Conservation (phyloP, 2,888 invertebrate genomes). For the Microdon myrmicae region DNA sequence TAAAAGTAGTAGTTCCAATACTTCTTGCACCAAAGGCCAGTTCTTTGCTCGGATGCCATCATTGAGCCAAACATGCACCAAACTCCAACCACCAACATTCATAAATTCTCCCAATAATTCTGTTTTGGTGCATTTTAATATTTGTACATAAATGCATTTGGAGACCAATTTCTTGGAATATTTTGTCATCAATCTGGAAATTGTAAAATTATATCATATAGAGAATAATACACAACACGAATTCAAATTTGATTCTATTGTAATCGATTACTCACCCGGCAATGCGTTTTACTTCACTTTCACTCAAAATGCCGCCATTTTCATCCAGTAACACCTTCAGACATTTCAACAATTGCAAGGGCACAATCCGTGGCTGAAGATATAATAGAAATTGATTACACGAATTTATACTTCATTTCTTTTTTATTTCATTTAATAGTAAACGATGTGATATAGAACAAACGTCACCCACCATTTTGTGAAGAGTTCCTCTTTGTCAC, state of each 20-base stretch:
- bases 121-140: constrained; percentile 85
- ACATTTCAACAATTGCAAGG: constrained; percentile 87
- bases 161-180: constrained; percentile 95
- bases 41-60: constrained; percentile 86
- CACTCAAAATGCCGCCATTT: constrained; percentile 88
- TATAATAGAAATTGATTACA: too few species aligned
- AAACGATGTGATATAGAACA: too few species aligned
- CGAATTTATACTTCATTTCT: too few species aligned
- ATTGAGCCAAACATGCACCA: constrained; percentile 89
- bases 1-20: constrained; percentile 83
- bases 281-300: constrained; percentile 86
- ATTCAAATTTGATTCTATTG: not conserved
- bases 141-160: constrained; percentile 94
- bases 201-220: constrained; percentile 47
- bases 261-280: constrained; percentile 75
- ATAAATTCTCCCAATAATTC: constrained; percentile 88
- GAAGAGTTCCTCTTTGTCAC: too few species aligned
- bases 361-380: constrained; percentile 91
- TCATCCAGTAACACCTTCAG: constrained; percentile 85
- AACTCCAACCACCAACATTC: constrained; percentile 90
- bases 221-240: constrained; percentile 6
- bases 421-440: too few species aligned
- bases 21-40: constrained; percentile 86
- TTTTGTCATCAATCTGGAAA: constrained; percentile 91
- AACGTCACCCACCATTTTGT: constrained; percentile 49